Conservation (phyloP, 2,797 vertebrate species). For the Catharus ustulatus region DNA sequence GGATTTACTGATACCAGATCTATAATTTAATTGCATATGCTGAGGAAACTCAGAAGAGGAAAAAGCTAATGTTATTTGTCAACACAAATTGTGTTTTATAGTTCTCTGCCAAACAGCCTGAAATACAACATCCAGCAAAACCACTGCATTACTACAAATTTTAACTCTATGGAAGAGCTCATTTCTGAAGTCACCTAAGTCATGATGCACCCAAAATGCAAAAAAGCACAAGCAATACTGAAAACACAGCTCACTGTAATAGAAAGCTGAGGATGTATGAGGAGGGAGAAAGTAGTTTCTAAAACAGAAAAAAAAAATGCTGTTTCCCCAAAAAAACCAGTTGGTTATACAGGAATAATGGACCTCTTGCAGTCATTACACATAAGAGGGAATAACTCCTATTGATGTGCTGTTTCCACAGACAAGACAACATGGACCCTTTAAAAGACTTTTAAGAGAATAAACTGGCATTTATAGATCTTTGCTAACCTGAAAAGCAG, state of each 20-base stretch:
- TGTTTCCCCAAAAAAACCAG: background rate
- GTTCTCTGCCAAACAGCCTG: background rate
- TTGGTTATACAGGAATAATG: background rate
- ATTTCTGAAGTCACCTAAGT: background rate
- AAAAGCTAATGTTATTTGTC: background rate
- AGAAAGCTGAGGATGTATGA: background rate
- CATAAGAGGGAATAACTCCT: background rate
- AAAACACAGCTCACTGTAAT: background rate
- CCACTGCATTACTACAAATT: background rate
- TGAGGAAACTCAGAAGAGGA: background rate
- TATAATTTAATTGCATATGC: background rate
- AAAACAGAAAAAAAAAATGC: background rate
- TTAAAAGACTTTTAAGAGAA: conserved; percentile 16
- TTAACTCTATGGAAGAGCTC: background rate
- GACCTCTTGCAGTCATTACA: background rate
- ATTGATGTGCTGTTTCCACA: background rate
- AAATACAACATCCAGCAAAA: background rate
- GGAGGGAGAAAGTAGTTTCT: background rate
- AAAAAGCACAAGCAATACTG: background rate
- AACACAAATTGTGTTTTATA: background rate
- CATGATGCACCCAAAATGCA: background rate
- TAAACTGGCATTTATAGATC: conserved; percentile 4
- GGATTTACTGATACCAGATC: background rate
- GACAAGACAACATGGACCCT: background rate
- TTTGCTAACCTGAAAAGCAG: conserved; percentile 12